These are phyloP conservation scores for Paramacrobiotus metropolitanus DNA, from an alignment of 1,140 invertebrate genomes.

Conservation along the genomic window DNA sequence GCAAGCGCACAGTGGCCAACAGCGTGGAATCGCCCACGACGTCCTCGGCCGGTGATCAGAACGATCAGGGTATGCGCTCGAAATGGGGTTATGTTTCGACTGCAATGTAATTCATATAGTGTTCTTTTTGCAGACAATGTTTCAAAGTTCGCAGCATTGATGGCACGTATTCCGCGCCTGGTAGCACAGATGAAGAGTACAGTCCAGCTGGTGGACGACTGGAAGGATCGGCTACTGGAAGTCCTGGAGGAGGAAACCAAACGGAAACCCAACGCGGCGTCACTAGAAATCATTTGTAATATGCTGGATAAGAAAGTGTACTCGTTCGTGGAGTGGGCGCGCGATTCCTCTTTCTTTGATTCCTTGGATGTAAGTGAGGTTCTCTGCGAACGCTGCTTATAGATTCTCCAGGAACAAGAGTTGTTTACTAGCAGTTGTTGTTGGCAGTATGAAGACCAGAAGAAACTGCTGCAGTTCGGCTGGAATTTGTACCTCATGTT, in stretches of 20 bases:
- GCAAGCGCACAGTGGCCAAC: not conserved
- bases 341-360: slow-evolving; percentile 92
- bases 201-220: slow-evolving; percentile 65
- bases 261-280: slow-evolving; percentile 87
- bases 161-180: slow-evolving; percentile 37
- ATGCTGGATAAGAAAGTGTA: slow-evolving; percentile 94
- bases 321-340: slow-evolving; percentile 92
- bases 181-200: slow-evolving; percentile 69
- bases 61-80: no score
- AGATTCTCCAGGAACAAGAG: not conserved
- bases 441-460: slow-evolving; percentile 83
- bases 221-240: slow-evolving; percentile 66
- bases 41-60: not conserved
- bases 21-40: not conserved
- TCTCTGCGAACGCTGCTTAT: slow-evolving; percentile 11
- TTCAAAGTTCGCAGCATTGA: slow-evolving; percentile 6
- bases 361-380: slow-evolving; percentile 70
- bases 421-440: not conserved
- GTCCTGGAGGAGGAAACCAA: slow-evolving; percentile 79
- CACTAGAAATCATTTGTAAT: slow-evolving; percentile 93
- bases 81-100: not conserved
- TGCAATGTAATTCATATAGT: not conserved
- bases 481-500: slow-evolving; percentile 93
- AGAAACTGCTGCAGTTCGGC: slow-evolving; percentile 85
- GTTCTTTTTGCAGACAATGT: not conserved